Evolutionary conservation across 1,140 invertebrate genomes (phyloP).

Genomic region (Oryctes rhinoceros): DNA sequence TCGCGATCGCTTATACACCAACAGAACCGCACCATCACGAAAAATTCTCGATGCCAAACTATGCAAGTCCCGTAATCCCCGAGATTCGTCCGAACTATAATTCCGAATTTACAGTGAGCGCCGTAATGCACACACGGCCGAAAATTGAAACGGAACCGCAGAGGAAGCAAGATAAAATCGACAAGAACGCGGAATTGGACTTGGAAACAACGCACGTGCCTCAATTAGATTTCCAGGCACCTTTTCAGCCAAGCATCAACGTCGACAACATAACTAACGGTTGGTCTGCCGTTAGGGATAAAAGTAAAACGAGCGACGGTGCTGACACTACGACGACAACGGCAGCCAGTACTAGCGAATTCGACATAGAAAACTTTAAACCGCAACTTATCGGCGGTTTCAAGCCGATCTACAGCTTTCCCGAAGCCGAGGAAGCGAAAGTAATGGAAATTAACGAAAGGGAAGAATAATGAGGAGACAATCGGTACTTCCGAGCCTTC

Average conservation of each 20-base stretch:
- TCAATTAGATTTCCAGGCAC: conserved; percentile 70
- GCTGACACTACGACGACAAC: conserved; percentile 56
- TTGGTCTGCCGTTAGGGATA: conserved; percentile 69
- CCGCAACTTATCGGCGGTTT: conserved; percentile 75
- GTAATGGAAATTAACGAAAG: conserved; percentile 49
- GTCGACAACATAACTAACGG: conserved; percentile 66
- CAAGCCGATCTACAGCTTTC: conserved; percentile 68
- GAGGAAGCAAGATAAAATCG: conserved; percentile 46
- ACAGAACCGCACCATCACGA: conserved; percentile 58
- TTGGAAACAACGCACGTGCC: conserved; percentile 39
- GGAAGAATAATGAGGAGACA: conserved; percentile 45
- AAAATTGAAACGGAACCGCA: conserved; percentile 45
- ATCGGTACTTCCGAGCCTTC: too few relatives aligned
- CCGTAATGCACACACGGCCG: conserved; percentile 58
- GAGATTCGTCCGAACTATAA: conserved; percentile 57
- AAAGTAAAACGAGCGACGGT: conserved; percentile 51
- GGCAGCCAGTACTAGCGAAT: conserved; percentile 58
- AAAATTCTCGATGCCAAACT: conserved; percentile 59
- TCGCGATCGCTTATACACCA: conserved; percentile 65
- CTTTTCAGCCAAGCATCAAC: conserved; percentile 73
- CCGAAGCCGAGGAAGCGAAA: conserved; percentile 49
- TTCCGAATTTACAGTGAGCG: conserved; percentile 59
- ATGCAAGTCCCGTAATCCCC: conserved; percentile 61
- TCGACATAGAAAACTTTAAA: conserved; percentile 74
- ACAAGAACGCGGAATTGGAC: conserved; percentile 6